Base-by-base conservation (phyloP, 2,797 vertebrate species). In the Coccyzus lansbergi region DNA sequence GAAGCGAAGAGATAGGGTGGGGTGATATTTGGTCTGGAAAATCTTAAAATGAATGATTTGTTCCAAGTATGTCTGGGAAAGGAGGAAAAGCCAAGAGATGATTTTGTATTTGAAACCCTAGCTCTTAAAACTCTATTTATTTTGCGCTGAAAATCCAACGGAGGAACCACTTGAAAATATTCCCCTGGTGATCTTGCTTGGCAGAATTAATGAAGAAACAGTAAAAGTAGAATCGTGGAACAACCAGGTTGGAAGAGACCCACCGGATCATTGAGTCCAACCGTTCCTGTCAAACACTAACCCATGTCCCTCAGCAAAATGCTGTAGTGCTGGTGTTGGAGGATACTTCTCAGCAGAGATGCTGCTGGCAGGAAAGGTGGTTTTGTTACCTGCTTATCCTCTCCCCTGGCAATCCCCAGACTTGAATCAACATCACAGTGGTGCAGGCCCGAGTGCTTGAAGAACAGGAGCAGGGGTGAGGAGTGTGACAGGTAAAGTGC, bases 21-120 rank as follows among this genome's bases (percentile, higher is more conserved):
- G 51, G 83, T 95, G 85, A 38, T 74, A 74, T 79, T 85, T 80
- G 72, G 72, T 86, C 92, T 96, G 96, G 96, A 97, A 96, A 94
- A 60, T 87, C 70, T 90, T 82, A 92, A 83, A 81, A 67, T 88
- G 84, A 82, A 64, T 25, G 4, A 33, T 77, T 88, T 38, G 25
- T 88, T 95, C 94, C 92, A 93, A 94, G 33, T 64, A 38, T 48
- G 63, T 46, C 69, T 89, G 71, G 84, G 92, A 92, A 93, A 95
- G 83, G 63, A 90, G 88, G 6, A 46, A 13, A 71, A 87, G 82
- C 67, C 85, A 79, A 77, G 79, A 79, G 85, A n/a, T 34, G 46
- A 76, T 36, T 67, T 91, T 53, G 4, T 21, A 20, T 62, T 84
- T 86, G 86, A 71, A 90, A 72, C 44, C 67, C 33, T 14, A 29